Conservation (phyloP, 2,113 vertebrate genomes). For the Polyodon spathula region DNA sequence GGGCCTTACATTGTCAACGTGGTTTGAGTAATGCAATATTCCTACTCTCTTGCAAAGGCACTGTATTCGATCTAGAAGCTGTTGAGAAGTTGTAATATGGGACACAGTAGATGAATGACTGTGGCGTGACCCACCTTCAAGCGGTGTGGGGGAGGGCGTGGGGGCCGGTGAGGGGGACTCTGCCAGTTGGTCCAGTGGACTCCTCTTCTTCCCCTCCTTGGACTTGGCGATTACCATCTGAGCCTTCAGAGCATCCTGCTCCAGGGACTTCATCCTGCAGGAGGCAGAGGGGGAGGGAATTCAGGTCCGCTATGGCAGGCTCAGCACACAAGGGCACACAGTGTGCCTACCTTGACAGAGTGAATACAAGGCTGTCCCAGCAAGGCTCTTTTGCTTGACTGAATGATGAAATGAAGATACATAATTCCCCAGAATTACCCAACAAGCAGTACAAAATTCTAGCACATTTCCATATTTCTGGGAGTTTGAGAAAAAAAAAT, state of each 20-base stretch:
- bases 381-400: too few species aligned
- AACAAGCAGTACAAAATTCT: not conserved
- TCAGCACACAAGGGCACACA: not conserved
- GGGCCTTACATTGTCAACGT: too few species aligned
- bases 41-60: not conserved
- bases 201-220: conserved; percentile 78
- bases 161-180: conserved; percentile 82
- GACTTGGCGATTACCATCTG: conserved; percentile 97
- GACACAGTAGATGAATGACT: not conserved
- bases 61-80: not conserved
- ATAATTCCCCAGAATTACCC: not conserved
- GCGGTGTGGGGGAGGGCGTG: conserved; percentile 81
- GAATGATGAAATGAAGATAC: too few species aligned
- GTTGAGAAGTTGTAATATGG: not conserved
- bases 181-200: conserved; percentile 77
- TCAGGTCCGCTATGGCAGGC: not conserved
- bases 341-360: not conserved
- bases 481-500: too few species aligned
- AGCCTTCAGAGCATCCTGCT: conserved; percentile 92
- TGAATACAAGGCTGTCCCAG: too few species aligned
- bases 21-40: too few species aligned
- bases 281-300: not conserved
- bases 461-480: not conserved
- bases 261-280: conserved; percentile 90
- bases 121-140: conserved; percentile 64